Evolutionary conservation across 2,797 vertebrate species (phyloP).

Genomic region (Vultur gryphus): DNA sequence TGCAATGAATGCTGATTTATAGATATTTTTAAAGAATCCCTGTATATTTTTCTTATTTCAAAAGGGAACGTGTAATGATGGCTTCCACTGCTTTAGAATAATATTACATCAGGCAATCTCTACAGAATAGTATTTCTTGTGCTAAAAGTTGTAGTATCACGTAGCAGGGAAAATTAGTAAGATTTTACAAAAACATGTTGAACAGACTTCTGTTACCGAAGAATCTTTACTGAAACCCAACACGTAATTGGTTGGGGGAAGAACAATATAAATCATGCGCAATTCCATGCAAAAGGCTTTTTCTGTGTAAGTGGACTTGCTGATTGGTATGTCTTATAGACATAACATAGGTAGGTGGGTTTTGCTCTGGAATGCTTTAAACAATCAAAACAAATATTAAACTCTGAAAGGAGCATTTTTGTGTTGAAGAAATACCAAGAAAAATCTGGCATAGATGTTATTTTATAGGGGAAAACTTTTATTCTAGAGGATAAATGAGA

Average conservation of each 20-base stretch:
- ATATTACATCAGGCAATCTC: not conserved
- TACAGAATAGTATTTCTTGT: not conserved
- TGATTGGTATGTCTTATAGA: not conserved
- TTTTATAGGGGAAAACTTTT: not conserved
- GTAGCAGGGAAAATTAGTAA: not conserved
- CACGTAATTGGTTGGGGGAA: not conserved
- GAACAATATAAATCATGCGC: not conserved
- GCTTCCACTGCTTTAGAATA: slow-evolving; percentile 12
- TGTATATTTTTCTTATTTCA: slow-evolving; percentile 19
- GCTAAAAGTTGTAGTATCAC: not conserved
- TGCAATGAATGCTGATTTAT: slow-evolving; percentile 63
- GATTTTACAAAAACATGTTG: not conserved
- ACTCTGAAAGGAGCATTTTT: not conserved
- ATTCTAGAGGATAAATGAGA: not conserved
- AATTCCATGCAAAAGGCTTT: not conserved
- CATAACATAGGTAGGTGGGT: not conserved
- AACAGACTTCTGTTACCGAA: not conserved
- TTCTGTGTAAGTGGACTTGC: not conserved
- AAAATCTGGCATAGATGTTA: not conserved
- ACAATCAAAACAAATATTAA: not conserved
- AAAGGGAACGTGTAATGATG: slow-evolving; percentile 8
- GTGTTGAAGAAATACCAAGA: not conserved
- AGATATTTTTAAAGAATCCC: slow-evolving; percentile 17
- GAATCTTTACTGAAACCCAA: not conserved
- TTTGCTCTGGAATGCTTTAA: not conserved